A percentile compares a stretch with the other conserved stretches of the same genome.
phyloP scores from a whole-genome alignment of 2,113 vertebrate genomes.

The Chiloscyllium plagiosum region DNA sequence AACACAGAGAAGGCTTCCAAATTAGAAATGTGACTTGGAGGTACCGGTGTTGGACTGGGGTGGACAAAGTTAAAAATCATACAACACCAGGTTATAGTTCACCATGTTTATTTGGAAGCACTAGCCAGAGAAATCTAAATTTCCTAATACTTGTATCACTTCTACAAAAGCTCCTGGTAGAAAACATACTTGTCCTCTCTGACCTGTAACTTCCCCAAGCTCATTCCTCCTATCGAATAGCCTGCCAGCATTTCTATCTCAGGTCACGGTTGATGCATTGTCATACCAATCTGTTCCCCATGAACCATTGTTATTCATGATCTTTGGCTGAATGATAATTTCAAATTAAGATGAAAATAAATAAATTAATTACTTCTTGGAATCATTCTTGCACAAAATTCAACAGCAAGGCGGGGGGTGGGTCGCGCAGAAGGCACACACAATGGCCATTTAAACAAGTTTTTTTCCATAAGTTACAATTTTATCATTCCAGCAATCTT shows the following conservation, averaged over 20 bases:
- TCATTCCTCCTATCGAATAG: not conserved
- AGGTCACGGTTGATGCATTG: not conserved
- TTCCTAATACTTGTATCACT: not conserved
- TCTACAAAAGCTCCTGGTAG: not conserved
- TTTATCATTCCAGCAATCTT: not conserved
- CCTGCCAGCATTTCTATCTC: not conserved
- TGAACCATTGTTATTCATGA: not conserved
- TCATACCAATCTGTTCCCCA: not conserved
- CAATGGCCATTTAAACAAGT: not conserved
- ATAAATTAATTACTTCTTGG: not conserved
- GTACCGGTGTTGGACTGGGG: no score
- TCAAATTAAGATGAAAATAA: not conserved
- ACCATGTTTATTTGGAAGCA: no score
- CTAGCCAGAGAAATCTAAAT: no score
- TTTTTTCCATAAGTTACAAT: not conserved
- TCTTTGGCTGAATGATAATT: not conserved
- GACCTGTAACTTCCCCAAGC: no score
- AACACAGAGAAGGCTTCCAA: not conserved
- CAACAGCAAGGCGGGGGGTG: not conserved
- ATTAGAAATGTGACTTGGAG: not conserved
- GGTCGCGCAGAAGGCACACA: no score
- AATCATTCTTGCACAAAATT: not conserved
- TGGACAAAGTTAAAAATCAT: no score
- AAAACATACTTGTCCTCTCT: not conserved
- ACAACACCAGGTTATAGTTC: no score